Percentiles rank a stretch among this genome's conserved stretches.
These are phyloP conservation scores for Oreochromis aureus DNA, from an alignment of 2,113 vertebrate genomes.

Conservation along the genomic window DNA sequence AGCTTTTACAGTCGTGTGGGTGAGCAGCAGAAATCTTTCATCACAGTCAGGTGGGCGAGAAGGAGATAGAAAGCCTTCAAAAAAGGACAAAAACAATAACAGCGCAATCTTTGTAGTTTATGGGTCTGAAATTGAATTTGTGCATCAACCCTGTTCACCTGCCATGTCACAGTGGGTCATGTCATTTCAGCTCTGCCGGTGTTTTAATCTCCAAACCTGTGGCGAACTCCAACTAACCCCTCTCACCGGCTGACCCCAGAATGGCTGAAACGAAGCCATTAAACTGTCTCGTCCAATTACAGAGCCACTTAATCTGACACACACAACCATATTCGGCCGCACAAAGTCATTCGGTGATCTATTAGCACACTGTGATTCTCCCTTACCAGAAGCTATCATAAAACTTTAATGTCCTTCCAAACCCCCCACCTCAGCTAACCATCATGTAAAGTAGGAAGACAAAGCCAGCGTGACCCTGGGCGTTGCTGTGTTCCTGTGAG, in stretches of 20 bases:
- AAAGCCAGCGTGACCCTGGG: background rate
- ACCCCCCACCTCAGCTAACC: background rate
- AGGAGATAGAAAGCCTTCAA: background rate
- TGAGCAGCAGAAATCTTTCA: background rate
- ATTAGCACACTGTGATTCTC: background rate
- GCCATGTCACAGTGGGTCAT: conserved; percentile 14
- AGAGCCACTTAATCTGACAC: conserved; percentile 34
- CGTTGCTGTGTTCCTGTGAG: background rate
- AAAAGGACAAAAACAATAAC: conserved; percentile 33
- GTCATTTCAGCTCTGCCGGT: conserved; percentile 1
- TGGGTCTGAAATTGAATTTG: conserved; percentile 43
- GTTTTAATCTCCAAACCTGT: conserved; percentile 31
- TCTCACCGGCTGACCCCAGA: conserved; percentile 11
- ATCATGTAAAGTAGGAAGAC: background rate
- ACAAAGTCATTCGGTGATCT: background rate
- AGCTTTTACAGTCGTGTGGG: background rate
- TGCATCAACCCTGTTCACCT: conserved; percentile 13
- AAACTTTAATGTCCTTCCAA: background rate
- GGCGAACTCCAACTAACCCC: background rate
- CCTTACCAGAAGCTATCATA: conserved; percentile 6
- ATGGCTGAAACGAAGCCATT: conserved; percentile 38
- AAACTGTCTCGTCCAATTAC: conserved; percentile 52
- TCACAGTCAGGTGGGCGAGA: background rate
- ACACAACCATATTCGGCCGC: background rate
- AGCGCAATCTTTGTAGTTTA: conserved; percentile 9